Evolutionary conservation across 2,113 vertebrate species (phyloP), one percentile per base, ranked within the genome.

Genomic region (Sinocyclocheilus grahami): DNA sequence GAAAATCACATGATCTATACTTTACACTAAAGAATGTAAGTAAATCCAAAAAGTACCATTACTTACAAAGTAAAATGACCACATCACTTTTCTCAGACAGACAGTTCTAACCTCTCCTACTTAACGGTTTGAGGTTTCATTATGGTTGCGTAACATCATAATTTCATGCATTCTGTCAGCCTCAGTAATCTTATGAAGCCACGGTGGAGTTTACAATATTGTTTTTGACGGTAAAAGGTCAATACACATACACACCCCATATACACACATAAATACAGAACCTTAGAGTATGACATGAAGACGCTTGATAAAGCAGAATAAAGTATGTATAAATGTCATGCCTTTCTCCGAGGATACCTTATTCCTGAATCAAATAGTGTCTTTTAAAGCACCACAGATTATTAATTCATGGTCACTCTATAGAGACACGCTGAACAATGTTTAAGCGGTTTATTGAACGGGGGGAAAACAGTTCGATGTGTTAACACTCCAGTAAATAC

Each of bases 261-360:
- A 63, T 10, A 78, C 4, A 60, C 51, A 78, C 27, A 78, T 6
- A 4, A 13, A 27, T 48, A 33, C 30, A 71, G 58, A 67, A 67
- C 79, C 60, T 62, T 37, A 42, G 78, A 80, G 20, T 67, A 67
- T 22, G 46, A 33, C 63, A 65, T 42, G 42, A 81, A 81, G 78
- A 81, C 4, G 13, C 78, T 46, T 27, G 37, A 81, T 81, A 65
- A 65, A 81, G 63, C 63, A 82, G 27, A 82, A 74, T 83, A 83
- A 74, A 71, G 82, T 83, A 72, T 83, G 82, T 74, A 83, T 71
- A 83, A 83, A 83, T 83, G 82, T 42, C 82, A 83, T 39, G 22
- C 39, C 12, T 55, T 83, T 74, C 67, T 74, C 67, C 11, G 7
- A 55, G 82, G 82, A 69, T 30, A 69, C 24, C 37, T 27, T 48